Evolutionary conservation across 1,140 invertebrate genomes (phyloP).

Genomic region (Probaryconus sp.): DNA sequence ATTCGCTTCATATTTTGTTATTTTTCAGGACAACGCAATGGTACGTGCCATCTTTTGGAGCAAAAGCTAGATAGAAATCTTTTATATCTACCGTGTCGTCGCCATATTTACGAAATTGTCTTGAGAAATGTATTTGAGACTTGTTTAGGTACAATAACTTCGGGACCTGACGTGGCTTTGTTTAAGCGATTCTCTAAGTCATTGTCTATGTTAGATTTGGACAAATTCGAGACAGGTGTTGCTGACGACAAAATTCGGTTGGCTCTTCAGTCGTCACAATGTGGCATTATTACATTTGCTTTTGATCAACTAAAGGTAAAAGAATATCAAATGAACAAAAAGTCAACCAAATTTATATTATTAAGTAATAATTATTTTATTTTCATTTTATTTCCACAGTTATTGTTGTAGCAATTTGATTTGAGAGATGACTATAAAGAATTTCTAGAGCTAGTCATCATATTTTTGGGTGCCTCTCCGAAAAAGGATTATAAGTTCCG

Average conservation of each 20-base stretch:
- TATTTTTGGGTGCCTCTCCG: slow-evolving; percentile 71
- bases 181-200: slow-evolving; percentile 63
- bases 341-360: slow-evolving; percentile 7
- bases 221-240: slow-evolving; percentile 40
- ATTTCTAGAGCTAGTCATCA: slow-evolving; percentile 69
- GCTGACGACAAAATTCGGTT: slow-evolving; percentile 24
- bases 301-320: slow-evolving; percentile 28
- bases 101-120: slow-evolving; percentile 65
- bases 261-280: slow-evolving; percentile 8
- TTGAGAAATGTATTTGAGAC: slow-evolving; percentile 56
- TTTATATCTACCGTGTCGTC: slow-evolving; percentile 54
- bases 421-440: slow-evolving; percentile 70
- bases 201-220: slow-evolving; percentile 60
- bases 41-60: slow-evolving; percentile 27
- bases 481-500: slow-evolving; percentile 67
- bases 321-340: slow-evolving; percentile 11
- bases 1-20: too few species aligned
- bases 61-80: slow-evolving; percentile 31
- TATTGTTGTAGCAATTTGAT: slow-evolving; percentile 10
- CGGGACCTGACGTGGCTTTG: slow-evolving; percentile 60
- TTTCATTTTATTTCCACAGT: background rate
- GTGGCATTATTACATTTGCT: slow-evolving; percentile 28
- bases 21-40: too few species aligned
- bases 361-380: background rate
- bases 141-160: slow-evolving; percentile 41